Evolutionary conservation across 2,888 invertebrate genomes (phyloP), one percentile per base, ranked within the genome.

Genomic region (Noctua pronuba): DNA sequence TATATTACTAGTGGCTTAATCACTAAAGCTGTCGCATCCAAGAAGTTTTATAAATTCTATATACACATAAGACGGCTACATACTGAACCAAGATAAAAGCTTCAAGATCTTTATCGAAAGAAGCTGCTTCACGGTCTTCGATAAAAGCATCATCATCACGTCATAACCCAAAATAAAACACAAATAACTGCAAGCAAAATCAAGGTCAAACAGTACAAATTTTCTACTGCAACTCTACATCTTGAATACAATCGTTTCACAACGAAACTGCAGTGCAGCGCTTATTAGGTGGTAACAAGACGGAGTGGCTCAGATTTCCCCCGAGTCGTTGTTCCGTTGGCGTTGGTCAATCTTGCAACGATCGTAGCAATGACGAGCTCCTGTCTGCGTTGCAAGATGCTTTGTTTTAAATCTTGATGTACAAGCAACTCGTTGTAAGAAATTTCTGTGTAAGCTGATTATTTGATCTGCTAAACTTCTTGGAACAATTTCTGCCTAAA

Each of bases 221-320:
- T 73, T 69, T 68, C 77, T 52, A 16, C 38, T 52, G 4, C 65
- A 72, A n/a, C 38, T 66, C 65, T 31, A 73, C 77, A 70, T 68
- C 62, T 76, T 58, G 62, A 70, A 70, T 73, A 64, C 68, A 77
- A 75, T 88, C 38, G 64, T n/a, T 80, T 65, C 60, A n/a, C 66
- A 75, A 79, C 69, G 82, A 82, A 88, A 84, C 64, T 68, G 83
- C 83, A 84, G 55, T n/a, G 72, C 75, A 58, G 52, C 62, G 75
- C 82, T 88, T 86, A 88, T 89, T 89, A 89, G 74, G 69, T 84
- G 82, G 85, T 83, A 80, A 83, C 82, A 85, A 89, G 88, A 82
- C 58, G 72, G 69, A 84, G 76, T 65, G 74, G 52, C 60, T 71
- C 44, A 80, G 80, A 88, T 88, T 88, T 88, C 88, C 88, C 88